phyloP scores from a whole-genome alignment of 2,113 vertebrate species.

The Amphiprion percula region DNA sequence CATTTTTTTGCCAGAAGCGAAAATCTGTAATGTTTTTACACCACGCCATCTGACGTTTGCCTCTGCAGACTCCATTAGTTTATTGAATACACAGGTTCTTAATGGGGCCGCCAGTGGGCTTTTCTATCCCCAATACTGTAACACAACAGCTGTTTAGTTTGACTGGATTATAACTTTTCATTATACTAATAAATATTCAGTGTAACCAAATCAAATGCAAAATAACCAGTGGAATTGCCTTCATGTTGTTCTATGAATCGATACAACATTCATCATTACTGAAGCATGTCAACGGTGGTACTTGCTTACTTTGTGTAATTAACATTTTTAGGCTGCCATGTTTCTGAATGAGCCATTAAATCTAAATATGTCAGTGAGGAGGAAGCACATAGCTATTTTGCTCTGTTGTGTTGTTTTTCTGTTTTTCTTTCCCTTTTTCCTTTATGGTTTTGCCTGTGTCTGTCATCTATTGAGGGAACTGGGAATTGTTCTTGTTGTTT shows the following conservation, averaged over 20 bases:
- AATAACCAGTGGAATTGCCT: constrained; percentile 11
- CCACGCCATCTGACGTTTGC: constrained; percentile 29
- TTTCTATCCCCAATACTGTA: constrained; percentile 18
- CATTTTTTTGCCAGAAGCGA: constrained; percentile 15
- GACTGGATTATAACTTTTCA: constrained; percentile 49
- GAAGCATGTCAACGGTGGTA: background rate
- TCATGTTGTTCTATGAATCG: constrained; percentile 15
- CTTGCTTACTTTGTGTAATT: background rate
- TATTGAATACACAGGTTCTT: constrained; percentile 28
- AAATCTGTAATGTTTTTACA: constrained; percentile 40
- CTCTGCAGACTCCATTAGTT: constrained; percentile 48
- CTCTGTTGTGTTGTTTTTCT: background rate
- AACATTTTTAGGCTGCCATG: background rate
- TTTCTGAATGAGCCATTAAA: background rate
- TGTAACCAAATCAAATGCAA: constrained; percentile 13
- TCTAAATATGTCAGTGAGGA: background rate
- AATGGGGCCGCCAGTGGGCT: constrained; percentile 32
- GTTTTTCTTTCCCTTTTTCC: background rate
- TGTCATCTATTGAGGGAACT: background rate
- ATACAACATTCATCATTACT: background rate
- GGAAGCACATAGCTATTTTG: background rate
- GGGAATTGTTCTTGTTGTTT: background rate
- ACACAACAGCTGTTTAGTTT: constrained; percentile 41
- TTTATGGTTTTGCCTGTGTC: too few relatives aligned
- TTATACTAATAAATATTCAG: constrained; percentile 43